Base-by-base conservation (phyloP, 1,140 invertebrate genomes). In the Condylostylus longicornis region DNA sequence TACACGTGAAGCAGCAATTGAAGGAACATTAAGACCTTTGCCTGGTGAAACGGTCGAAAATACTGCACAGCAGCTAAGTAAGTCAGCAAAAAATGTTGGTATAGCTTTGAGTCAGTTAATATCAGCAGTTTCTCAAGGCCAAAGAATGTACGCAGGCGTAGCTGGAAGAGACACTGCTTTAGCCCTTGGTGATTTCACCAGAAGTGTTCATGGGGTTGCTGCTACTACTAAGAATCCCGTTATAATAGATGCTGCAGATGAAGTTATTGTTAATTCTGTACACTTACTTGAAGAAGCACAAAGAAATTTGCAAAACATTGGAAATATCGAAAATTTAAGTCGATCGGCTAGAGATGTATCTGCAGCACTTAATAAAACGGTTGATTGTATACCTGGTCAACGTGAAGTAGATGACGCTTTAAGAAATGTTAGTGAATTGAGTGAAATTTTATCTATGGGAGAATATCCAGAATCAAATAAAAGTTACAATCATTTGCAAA, bases 341-440 rank as follows among this genome's bases (percentile, higher is more conserved):
- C 64, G 69, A 47, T 71, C 70, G 12, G 69, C 69, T 3, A 66
- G 72, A 37, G 68, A 68, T 39, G 70, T 75, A 0, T 55, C 48
- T 34, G 57, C 43, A 5, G 51, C 58, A 0, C 18, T 61, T 0
- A 52, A 53, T 3, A 53, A 47, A 27, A 78, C 77, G 3, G 71
- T 93, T 5, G 80, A 79, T 42, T 83, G 80, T 49, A 67, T 93
- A 25, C 87, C 89, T 8, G 85, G 88, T 0, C 87, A 94, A 50
- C 72, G 78, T 46, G 89, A 93, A 53, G 77, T 96, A 3, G 88
- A 95, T 53, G 71, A 77, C 12, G 83, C 86, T 0, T 80, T 94
- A 47, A 71, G 75, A 41, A 75, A 72, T 40, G 90, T 96, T 35
- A 79, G 75, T 35, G 71, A 79, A 43, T 77, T 78, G 23, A 76